Evolutionary conservation across 2,888 invertebrate genomes (phyloP), one percentile per base, ranked within the genome.

Genomic region (Panzeria rudis): DNA sequence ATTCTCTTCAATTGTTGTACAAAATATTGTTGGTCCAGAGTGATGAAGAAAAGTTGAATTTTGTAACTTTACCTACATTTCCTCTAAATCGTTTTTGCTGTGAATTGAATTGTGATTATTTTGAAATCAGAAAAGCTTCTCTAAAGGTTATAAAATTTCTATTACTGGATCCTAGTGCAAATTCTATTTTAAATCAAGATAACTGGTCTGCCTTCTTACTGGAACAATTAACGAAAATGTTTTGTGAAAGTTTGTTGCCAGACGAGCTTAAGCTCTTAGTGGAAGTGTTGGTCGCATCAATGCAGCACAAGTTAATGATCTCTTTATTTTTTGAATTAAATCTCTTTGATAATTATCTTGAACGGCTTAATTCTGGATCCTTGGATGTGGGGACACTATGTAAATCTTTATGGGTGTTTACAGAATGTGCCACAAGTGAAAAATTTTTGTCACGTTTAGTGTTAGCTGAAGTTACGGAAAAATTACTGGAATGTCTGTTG

Each of bases 241-340:
- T 90, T 54, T 88, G 89, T 50, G 83, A 87, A 0, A 84, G 88
- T 75, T 85, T 88, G 0, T 75, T 83, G 59, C 79, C 80, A 0
- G 76, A 87, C 3, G 89, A 89, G 59, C 80, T 87, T 0, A 62
- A 76, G 2, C 88, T 88, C 4, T 86, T 90, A 4, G 87, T 91
- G 6, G 91, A 90, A 3, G 90, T 89, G 3, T 61, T 91, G 52
- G 86, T 90, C 25, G 87, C 89, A 3, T 89, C 91, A 1, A 80
- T 91, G 88, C 88, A 89, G 0, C 88, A 90, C 1, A 89, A 90
- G 38, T 87, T 87, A 44, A 89, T 91, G 87, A 87, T 89, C 0
- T 88, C 89, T 41, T 62, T 91, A 7, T 91, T 90, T 62, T 91
- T 91, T 59, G 90, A 91, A 52, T 88, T 89, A 29, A 91, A 91